These are phyloP conservation scores for Chloropsis hardwickii DNA, from an alignment of 2,113 vertebrate species.

Conservation along the genomic window DNA sequence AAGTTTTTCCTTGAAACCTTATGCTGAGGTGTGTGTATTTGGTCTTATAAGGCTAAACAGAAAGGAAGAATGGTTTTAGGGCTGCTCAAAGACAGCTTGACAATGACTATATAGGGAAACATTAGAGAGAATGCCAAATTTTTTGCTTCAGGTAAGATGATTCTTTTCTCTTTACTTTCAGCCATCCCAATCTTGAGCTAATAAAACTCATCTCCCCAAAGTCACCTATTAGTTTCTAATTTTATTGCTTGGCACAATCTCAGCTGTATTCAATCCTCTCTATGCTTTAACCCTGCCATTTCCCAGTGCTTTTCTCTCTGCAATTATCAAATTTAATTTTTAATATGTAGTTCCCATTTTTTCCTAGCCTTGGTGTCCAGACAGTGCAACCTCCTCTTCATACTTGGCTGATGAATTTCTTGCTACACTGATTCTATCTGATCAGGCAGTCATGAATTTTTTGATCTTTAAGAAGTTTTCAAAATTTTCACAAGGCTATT, in stretches of 20 bases:
- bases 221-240: neutral
- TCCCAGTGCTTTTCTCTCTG: neutral
- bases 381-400: neutral
- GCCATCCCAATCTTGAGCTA: neutral
- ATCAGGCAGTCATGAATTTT: neutral
- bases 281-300: neutral
- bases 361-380: neutral
- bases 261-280: neutral
- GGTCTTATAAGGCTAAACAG: neutral
- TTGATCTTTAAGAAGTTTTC: neutral
- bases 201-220: neutral
- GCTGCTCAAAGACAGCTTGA: neutral
- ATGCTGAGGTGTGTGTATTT: neutral
- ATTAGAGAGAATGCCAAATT: neutral
- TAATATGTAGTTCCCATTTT: neutral
- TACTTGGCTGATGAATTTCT: neutral
- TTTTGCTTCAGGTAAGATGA: neutral
- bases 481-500: neutral
- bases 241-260: neutral
- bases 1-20: neutral
- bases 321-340: neutral
- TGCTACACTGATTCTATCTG: neutral
- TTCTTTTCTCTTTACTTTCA: neutral
- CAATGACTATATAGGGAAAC: neutral
- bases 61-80: neutral